Conservation (phyloP, 2,888 invertebrate species). For the Eilema griseolum region DNA sequence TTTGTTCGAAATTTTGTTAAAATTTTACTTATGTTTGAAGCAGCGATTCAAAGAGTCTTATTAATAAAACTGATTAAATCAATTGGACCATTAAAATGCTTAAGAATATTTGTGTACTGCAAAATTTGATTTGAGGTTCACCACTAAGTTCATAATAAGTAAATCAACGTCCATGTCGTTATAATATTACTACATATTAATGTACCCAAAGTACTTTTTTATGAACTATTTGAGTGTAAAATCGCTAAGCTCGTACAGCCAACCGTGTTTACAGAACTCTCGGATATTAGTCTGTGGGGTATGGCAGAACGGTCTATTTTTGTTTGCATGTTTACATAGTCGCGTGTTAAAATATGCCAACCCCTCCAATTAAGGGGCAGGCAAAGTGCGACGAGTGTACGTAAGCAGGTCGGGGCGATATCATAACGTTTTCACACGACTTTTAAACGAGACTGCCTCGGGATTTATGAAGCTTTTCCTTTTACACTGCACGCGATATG, state of each 20-base stretch:
- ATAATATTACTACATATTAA: constrained; percentile 43
- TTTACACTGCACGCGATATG: constrained; percentile 55
- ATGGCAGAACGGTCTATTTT: constrained; percentile 66
- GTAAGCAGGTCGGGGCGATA: constrained; percentile 79
- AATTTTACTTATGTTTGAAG: too few species aligned
- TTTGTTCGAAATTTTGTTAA: too few species aligned
- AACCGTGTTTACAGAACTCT: constrained; percentile 59
- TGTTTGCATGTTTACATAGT: constrained; percentile 67
- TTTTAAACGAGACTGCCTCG: constrained; percentile 73
- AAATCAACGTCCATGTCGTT: constrained; percentile 34
- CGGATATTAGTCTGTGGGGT: constrained; percentile 64
- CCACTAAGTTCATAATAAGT: constrained; percentile 19
- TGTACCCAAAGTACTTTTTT: constrained; percentile 65
- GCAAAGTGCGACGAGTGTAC: constrained; percentile 79
- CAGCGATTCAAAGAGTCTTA: too few species aligned
- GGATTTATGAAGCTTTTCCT: constrained; percentile 68
- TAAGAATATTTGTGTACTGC: background rate
- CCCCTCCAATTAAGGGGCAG: constrained; percentile 82
- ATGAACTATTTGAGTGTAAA: constrained; percentile 74
- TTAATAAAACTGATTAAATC: constrained; percentile 9
- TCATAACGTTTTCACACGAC: constrained; percentile 79
- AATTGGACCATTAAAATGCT: background rate
- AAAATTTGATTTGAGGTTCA: constrained; percentile 3
- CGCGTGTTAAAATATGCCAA: constrained; percentile 73
- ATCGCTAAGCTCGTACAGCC: constrained; percentile 72